Evolutionary conservation across 2,113 vertebrate species (phyloP).

Genomic region (Micronycteris hirsuta): DNA sequence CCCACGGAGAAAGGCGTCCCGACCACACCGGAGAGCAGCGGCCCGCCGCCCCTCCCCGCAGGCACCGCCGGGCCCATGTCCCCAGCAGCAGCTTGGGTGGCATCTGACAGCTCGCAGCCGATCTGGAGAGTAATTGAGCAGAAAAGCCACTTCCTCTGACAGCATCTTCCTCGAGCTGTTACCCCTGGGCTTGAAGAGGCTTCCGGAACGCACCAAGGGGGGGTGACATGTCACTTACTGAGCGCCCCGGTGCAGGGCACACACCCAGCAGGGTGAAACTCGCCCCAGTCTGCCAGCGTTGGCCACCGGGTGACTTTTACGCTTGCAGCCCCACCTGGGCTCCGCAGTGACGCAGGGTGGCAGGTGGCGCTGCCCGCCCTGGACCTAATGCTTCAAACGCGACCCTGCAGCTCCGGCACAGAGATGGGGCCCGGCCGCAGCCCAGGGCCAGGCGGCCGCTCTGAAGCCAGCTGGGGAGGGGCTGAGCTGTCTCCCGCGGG

Average conservation of each 20-base stretch:
- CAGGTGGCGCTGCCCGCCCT: accelerated
- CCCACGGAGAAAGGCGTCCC: not conserved
- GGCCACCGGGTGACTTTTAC: too few species aligned
- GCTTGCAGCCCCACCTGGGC: not conserved
- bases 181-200: not conserved
- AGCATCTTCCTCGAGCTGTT: not conserved
- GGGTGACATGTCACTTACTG: not conserved
- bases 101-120: not conserved
- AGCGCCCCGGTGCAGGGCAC: not conserved
- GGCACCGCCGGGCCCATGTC: not conserved
- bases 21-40: not conserved
- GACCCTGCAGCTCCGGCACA: not conserved
- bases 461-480: accelerated
- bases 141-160: slow-evolving; percentile 40
- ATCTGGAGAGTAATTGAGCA: slow-evolving; percentile 10
- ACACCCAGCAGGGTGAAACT: not conserved
- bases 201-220: not conserved
- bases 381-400: too few species aligned
- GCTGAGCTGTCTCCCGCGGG: accelerated
- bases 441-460: not conserved
- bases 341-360: accelerated
- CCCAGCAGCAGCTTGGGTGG: not conserved
- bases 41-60: not conserved
- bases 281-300: accelerated
- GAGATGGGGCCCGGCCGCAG: accelerated